Evolutionary conservation across 2,888 invertebrate species (phyloP), one percentile per base, ranked within the genome.

Genomic region (Limnephilus lunatus): DNA sequence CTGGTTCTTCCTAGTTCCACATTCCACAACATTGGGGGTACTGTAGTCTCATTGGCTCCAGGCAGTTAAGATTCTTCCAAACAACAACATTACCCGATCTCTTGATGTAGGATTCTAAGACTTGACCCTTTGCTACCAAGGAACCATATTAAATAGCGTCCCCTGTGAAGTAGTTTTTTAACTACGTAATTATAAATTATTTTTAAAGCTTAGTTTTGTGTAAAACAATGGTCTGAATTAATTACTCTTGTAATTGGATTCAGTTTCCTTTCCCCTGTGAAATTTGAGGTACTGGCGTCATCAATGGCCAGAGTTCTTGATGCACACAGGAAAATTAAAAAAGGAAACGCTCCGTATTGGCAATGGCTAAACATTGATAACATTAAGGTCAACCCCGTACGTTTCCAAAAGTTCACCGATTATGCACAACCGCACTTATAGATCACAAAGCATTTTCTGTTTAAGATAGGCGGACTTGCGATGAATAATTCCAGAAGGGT

Each of bases 291-390:
- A 80, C 91, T 87, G 35, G 87, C 87, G 30, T 48, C 35, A 15
- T 91, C 87, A 87, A 87, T 91, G 48, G 87, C 91, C 86, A 87
- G 91, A 87, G 81, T 91, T 91, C 91, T 91, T 91, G 91, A 91
- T 91, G 91, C 91, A 91, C 91, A 91, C 91, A 91, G 91, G 91
- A 87, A 91, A n/a, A 91, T 44, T 86, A 91, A 87, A 48, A 80
- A 87, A 31, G 91, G 86, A 91, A 53, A 35, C 91, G 91, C 91
- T 83, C 91, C 91, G 91, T 91, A 86, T 91, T 91, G 91, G 91
- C 86, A 81, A 91, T 86, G 81, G 30, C 86, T 80, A 91, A 87
- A 44, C 14, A 81, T 44, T 19, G 68, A 91, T 35, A 81, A 81
- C 85, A 85, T 91, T 53, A 86, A 25, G 1, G 44, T 83, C 87